A percentile compares a stretch with the other conserved stretches of the same genome.
Conservation (phyloP, 2,113 vertebrate species). For the Uria aalge region DNA sequence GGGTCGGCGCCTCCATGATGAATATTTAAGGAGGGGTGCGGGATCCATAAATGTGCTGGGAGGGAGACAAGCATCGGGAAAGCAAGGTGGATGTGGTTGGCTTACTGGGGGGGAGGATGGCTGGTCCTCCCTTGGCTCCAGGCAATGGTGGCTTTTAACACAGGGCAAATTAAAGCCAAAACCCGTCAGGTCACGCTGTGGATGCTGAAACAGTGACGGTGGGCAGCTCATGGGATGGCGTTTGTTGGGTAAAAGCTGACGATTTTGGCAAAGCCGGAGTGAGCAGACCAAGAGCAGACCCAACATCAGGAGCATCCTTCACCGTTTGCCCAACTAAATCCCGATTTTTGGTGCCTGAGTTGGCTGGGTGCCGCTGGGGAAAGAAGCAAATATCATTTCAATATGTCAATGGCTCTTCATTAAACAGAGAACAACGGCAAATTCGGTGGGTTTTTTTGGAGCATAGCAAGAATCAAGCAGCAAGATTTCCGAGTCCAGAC, state of each 20-base stretch:
- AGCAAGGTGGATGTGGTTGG: neutral
- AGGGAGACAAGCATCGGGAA: neutral
- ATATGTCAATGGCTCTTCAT: neutral
- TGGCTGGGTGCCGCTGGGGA: neutral
- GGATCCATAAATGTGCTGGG: neutral
- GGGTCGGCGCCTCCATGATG: neutral
- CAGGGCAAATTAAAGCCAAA: neutral
- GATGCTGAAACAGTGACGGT: neutral
- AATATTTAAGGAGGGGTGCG: neutral
- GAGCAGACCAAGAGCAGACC: neutral
- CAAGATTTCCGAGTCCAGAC: rapidly evolving
- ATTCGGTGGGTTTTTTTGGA: neutral
- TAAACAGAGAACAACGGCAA: neutral
- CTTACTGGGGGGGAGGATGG: neutral
- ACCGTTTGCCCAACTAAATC: neutral
- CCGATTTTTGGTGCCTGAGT: neutral
- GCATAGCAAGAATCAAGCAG: neutral
- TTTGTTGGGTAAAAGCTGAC: neutral
- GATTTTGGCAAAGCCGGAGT: neutral
- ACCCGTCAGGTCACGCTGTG: neutral
- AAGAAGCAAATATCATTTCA: neutral
- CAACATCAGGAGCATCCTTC: rapidly evolving
- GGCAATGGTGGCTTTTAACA: neutral
- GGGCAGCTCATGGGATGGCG: neutral
- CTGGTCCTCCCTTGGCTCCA: too few species aligned